A percentile compares a stretch with the other conserved stretches of the same genome.
These are phyloP conservation scores for Aleiodes alternator DNA, from an alignment of 2,888 invertebrate genomes.

Conservation along the genomic window DNA sequence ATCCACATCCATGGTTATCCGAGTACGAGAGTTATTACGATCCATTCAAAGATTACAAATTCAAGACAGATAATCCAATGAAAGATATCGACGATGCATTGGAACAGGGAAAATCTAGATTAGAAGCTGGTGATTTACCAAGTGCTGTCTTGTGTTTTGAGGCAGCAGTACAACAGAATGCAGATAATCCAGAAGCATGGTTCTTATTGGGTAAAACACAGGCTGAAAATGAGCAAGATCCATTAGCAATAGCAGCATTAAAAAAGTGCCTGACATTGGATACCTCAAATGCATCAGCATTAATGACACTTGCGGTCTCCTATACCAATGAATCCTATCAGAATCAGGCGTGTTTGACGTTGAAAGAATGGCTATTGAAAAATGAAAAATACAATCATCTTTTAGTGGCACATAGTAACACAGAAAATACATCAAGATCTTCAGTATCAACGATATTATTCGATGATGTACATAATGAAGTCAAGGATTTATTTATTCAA, in stretches of 20 bases:
- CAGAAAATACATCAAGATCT: slow-evolving; percentile 48
- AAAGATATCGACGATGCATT: slow-evolving; percentile 85
- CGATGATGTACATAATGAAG: slow-evolving; percentile 78
- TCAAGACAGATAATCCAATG: slow-evolving; percentile 92
- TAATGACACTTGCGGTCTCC: slow-evolving; percentile 94
- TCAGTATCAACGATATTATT: slow-evolving; percentile 73
- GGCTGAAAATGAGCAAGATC: slow-evolving; percentile 99
- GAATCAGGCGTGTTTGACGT: slow-evolving; percentile 89
- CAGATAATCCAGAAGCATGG: slow-evolving; percentile 90
- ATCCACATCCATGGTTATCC: slow-evolving; percentile 84
- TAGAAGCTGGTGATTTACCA: slow-evolving; percentile 93
- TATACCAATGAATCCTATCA: slow-evolving; percentile 97
- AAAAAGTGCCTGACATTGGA: slow-evolving; percentile 89
- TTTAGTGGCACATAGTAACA: slow-evolving; percentile 64
- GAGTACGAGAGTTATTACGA: slow-evolving; percentile 81
- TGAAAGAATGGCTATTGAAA: slow-evolving; percentile 86
- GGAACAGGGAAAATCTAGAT: slow-evolving; percentile 88
- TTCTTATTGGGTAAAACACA: slow-evolving; percentile 92
- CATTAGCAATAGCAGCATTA: slow-evolving; percentile 93
- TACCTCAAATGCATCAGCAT: slow-evolving; percentile 87
- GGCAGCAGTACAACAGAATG: slow-evolving; percentile 91
- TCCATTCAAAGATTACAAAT: slow-evolving; percentile 85
- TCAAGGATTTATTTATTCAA: slow-evolving; percentile 85
- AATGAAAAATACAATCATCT: slow-evolving; percentile 90
- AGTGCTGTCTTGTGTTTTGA: slow-evolving; percentile 98